phyloP scores from a whole-genome alignment of 2,797 vertebrate genomes.

The Vultur gryphus region DNA sequence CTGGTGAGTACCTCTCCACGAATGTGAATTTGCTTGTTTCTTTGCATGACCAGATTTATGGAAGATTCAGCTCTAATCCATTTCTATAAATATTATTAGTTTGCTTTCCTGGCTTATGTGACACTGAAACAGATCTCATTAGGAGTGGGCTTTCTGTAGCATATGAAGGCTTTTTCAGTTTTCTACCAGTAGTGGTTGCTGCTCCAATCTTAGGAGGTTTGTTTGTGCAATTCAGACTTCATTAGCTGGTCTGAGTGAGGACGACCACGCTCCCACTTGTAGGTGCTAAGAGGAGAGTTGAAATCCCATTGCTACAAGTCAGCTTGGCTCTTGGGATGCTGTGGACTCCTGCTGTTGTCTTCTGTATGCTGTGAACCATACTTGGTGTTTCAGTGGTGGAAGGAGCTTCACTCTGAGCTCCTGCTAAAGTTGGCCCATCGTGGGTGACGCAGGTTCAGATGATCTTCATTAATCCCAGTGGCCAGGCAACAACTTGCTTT shows the following conservation, averaged over 20 bases:
- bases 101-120: not conserved
- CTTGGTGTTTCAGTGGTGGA: not conserved
- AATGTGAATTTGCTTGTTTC: not conserved
- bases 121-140: not conserved
- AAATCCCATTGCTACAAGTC: not conserved
- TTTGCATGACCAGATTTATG: not conserved
- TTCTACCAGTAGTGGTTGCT: not conserved
- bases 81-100: not conserved
- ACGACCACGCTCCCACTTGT: fast-evolving
- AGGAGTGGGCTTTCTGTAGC: not conserved
- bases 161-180: not conserved
- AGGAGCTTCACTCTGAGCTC: not conserved
- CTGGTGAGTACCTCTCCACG: not conserved
- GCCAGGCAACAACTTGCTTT: not conserved
- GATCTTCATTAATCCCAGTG: not conserved
- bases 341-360: not conserved
- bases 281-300: not conserved
- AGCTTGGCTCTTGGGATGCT: not conserved
- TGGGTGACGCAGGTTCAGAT: not conserved
- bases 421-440: fast-evolving
- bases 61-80: not conserved
- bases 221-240: not conserved
- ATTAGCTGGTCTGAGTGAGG: not conserved
- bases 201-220: fast-evolving
- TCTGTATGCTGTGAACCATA: not conserved